Conservation (phyloP, 2,888 invertebrate genomes). For the Galerucella calmariensis region DNA sequence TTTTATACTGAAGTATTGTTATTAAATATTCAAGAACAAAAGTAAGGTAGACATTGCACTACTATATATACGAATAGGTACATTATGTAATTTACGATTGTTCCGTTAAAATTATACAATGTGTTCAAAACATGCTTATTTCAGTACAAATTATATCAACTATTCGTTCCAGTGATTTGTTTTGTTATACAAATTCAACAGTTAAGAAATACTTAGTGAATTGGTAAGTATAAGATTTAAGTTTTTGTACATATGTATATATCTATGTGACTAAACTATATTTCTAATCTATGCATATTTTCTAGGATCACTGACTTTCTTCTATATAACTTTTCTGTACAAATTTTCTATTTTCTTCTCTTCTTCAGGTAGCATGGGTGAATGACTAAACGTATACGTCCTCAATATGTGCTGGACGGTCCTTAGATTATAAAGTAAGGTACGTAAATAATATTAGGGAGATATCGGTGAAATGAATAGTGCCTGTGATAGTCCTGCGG, state of each 20-base stretch:
- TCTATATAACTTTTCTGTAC: conserved; percentile 31
- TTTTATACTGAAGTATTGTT: background rate
- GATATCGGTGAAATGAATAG: too few relatives aligned
- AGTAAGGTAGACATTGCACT: background rate
- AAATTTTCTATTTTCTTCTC: conserved; percentile 25
- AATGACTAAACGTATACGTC: conserved; percentile 22
- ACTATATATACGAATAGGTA: background rate
- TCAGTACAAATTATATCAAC: too few relatives aligned
- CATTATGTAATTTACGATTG: background rate
- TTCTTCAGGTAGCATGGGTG: conserved; percentile 39
- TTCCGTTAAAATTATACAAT: background rate
- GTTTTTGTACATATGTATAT: conserved; percentile 19
- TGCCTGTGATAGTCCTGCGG: too few relatives aligned
- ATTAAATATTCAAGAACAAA: background rate
- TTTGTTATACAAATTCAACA: background rate
- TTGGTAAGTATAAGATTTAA: conserved; percentile 12
- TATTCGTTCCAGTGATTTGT: background rate
- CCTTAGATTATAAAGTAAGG: conserved; percentile 7
- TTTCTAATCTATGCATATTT: conserved; percentile 29
- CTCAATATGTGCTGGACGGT: conserved; percentile 1
- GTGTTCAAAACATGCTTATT: background rate
- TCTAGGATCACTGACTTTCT: conserved; percentile 28
- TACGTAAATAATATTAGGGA: background rate
- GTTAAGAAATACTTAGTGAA: background rate
- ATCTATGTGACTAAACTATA: conserved; percentile 22